Evolutionary conservation across 2,113 vertebrate species (phyloP).

Genomic region (Forbesichthys papilliferus): DNA sequence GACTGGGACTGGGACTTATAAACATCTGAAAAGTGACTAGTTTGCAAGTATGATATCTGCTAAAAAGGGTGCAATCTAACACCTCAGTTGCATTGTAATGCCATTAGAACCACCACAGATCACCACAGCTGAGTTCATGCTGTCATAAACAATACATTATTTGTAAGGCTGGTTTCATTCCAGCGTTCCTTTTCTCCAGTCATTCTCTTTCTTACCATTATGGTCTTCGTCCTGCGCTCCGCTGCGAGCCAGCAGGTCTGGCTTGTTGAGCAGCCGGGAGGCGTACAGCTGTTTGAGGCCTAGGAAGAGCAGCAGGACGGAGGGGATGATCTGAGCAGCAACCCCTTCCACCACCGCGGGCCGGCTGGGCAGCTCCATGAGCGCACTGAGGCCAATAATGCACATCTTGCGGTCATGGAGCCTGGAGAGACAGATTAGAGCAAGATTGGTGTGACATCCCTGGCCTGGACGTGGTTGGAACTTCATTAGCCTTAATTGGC

Average conservation of each 20-base stretch:
- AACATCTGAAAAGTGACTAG: too few species aligned
- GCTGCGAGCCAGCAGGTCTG: conserved; percentile 73
- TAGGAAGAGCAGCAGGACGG: conserved; percentile 92
- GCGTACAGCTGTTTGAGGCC: conserved; percentile 93
- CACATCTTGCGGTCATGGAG: conserved; percentile 98
- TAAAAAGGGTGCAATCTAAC: background rate
- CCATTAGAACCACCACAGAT: background rate
- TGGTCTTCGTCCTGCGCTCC: conserved; percentile 84
- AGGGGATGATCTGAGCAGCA: conserved; percentile 88
- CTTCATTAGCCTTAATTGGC: too few species aligned
- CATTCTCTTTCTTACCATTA: conserved; percentile 79
- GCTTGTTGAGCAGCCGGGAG: conserved; percentile 83
- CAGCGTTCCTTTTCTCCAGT: background rate
- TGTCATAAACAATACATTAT: too few species aligned
- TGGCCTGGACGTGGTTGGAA: too few species aligned
- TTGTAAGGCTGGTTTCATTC: background rate
- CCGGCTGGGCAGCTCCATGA: conserved; percentile 89
- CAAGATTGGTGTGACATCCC: background rate
- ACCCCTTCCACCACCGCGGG: conserved; percentile 85
- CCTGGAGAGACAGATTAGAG: conserved; percentile 58
- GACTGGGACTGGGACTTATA: too few species aligned
- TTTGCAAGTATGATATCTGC: too few species aligned
- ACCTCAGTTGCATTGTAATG: background rate
- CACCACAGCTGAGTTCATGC: too few species aligned
- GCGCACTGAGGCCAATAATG: conserved; percentile 92